Percentiles rank a stretch among this genome's conserved stretches.
Evolutionary conservation across 2,888 invertebrate genomes (phyloP).

Genomic region (Chromoteleia sp.): DNA sequence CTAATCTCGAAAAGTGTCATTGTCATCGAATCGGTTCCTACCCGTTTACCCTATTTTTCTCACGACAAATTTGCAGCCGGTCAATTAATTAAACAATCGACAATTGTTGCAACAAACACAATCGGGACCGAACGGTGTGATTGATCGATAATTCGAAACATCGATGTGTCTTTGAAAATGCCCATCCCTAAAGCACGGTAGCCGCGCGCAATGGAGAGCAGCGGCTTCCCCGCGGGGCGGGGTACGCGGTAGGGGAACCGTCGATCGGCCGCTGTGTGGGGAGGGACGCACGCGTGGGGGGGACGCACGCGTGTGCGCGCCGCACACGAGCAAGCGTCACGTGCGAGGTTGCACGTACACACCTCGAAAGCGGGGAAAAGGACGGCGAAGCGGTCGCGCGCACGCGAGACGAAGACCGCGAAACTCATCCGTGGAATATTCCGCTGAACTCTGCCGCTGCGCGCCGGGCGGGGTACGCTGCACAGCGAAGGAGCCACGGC

Average conservation of each 20-base stretch:
- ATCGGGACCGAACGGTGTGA: slow-evolving; percentile 22
- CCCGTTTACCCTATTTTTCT: no score
- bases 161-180: slow-evolving; percentile 41
- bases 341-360: slow-evolving; percentile 52
- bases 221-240: slow-evolving; percentile 13
- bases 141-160: slow-evolving; percentile 47
- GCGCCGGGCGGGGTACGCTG: slow-evolving; percentile 43
- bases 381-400: slow-evolving; percentile 3
- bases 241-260: neutral
- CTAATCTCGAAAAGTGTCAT: neutral
- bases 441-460: slow-evolving; percentile 64
- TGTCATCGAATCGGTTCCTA: no score
- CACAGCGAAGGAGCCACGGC: slow-evolving; percentile 7
- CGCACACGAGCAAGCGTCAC: slow-evolving; percentile 45
- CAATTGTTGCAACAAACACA: slow-evolving; percentile 16
- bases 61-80: neutral
- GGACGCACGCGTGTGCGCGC: slow-evolving; percentile 32
- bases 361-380: slow-evolving; percentile 4
- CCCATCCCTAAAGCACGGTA: slow-evolving; percentile 62
- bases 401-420: slow-evolving; percentile 26
- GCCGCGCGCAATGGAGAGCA: slow-evolving; percentile 55
- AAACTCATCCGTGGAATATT: slow-evolving; percentile 65
- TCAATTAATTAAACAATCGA: neutral
- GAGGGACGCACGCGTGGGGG: neutral
- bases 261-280: no score